Evolutionary conservation across 2,797 vertebrate genomes (phyloP), one percentile per base, ranked within the genome.

Genomic region (Cryptoprocta ferox): DNA sequence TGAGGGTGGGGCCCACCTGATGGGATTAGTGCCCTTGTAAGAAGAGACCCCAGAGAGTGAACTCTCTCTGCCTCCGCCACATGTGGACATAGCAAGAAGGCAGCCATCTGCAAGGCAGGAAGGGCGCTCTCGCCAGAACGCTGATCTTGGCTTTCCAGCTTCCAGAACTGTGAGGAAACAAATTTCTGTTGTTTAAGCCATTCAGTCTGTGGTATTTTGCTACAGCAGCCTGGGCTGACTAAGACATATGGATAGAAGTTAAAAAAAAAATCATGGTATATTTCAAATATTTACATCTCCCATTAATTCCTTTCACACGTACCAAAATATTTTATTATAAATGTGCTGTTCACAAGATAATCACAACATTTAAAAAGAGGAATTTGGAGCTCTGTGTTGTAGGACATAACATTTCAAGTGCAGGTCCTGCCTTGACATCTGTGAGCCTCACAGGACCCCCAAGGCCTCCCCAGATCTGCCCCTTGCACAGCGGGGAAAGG

Each of bases 241-340:
- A 65, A 32, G 68, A 48, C 68, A 76, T 61, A 68, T 61, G 28
- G 73, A 50, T 82, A 26, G 6, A 61, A 45, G 21, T 70, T 45
- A 50, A 45, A 1, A 6, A 45, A 89, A 80, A 18, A 86, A 81
- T 24, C 45, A 15, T 39, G 48, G 13, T 70, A 45, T 70, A 68
- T 59, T 78, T 76, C 11, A 48, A 90, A 78, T 78, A 78, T 89
- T 90, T 84, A 78, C 26, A n/a, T 90, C 84, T 91, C 24, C 42
- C 24, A 13, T n/a, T 82, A 70, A 91, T 82, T 87, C 50, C 66
- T 87, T 94, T 87, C 75, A 85, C 76, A 42, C 32, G 48, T 37
- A n/a, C 28, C n/a, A 76, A 84, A 73, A 68, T 65, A 85, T 68
- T 48, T 50, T 63, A 37, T n/a, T 86, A 59, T 48, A 96, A 91